Evolutionary conservation across 1,140 invertebrate genomes (phyloP).

Genomic region (Bacillus rossius): DNA sequence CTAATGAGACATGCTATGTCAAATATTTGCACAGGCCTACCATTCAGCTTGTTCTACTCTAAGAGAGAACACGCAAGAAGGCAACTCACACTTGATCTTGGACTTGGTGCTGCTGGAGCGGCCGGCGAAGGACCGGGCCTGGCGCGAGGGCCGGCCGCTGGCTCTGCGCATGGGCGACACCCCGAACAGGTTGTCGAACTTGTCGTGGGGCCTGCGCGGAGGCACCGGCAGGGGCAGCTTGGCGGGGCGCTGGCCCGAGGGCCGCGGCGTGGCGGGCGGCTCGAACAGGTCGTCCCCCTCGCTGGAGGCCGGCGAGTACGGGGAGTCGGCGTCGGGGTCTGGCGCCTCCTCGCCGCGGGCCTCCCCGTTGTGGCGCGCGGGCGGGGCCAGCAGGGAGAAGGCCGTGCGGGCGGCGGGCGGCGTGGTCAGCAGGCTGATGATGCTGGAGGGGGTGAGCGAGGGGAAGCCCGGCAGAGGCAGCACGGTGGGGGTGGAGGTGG

Average conservation of each 20-base stretch:
- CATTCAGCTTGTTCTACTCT: too few relatives aligned
- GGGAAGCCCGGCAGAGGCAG: constrained; percentile 44
- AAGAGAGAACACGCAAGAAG: too few relatives aligned
- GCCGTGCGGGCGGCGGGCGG: constrained; percentile 20
- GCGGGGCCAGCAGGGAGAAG: too few relatives aligned
- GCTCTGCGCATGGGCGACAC: constrained; percentile 4
- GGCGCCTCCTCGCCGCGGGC: too few relatives aligned
- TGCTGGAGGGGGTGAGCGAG: constrained; percentile 43
- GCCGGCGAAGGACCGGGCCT: background rate
- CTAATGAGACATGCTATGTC: too few relatives aligned
- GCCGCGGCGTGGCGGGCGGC: constrained; percentile 51
- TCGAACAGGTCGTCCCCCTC: constrained; percentile 83
- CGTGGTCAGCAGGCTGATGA: constrained; percentile 34
- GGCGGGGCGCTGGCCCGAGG: background rate
- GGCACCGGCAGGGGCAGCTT: constrained; percentile 3
- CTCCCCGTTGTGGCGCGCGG: too few relatives aligned
- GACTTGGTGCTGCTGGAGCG: background rate
- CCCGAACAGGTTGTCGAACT: constrained; percentile 30
- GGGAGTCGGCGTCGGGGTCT: constrained; percentile 68
- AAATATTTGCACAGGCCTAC: too few relatives aligned
- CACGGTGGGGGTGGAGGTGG: constrained; percentile 33
- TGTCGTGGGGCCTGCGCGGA: constrained; percentile 16
- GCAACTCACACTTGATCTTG: background rate
- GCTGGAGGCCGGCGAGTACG: constrained; percentile 77
- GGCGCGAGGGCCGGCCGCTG: background rate